Evolutionary conservation across 2,113 vertebrate species (phyloP).

Genomic region (Tiliqua scincoides): DNA sequence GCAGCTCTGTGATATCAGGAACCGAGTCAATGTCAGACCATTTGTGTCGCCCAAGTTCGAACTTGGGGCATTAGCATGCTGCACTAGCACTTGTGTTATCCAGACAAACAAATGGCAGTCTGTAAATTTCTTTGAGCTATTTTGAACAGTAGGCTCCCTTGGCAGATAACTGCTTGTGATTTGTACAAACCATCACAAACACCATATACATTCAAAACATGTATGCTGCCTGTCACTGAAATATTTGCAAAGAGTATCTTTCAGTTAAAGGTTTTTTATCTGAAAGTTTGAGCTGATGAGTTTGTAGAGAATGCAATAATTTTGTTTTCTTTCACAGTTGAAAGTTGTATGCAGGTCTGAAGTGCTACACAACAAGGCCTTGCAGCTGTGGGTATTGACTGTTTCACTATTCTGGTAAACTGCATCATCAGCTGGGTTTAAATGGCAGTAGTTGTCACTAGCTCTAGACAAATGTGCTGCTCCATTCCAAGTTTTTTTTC

Average conservation of each 20-base stretch:
- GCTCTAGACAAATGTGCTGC: constrained; percentile 15
- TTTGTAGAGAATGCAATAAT: not conserved
- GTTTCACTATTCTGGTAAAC: not conserved
- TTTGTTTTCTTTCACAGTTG: not conserved
- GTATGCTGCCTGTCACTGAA: not conserved
- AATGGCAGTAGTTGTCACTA: not conserved
- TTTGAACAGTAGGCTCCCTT: not conserved
- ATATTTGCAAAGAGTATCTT: not conserved
- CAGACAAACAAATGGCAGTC: not conserved
- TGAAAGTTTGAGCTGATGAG: not conserved
- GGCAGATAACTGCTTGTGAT: not conserved
- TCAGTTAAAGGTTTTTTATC: not conserved
- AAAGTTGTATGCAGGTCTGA: not conserved
- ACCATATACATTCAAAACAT: not conserved
- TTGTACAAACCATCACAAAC: not conserved
- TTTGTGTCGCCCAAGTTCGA: not conserved
- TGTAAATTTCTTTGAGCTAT: not conserved
- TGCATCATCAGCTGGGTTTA: not conserved
- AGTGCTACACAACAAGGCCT: not conserved
- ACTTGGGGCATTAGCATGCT: not conserved
- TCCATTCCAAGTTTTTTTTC: constrained; percentile 1
- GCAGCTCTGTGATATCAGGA: not conserved
- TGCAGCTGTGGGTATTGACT: not conserved
- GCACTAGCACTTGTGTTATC: not conserved
- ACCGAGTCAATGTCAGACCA: not conserved